These are phyloP conservation scores for Pangasius krempfi DNA, from an alignment of 2,797 vertebrate species.

Conservation along the genomic window DNA sequence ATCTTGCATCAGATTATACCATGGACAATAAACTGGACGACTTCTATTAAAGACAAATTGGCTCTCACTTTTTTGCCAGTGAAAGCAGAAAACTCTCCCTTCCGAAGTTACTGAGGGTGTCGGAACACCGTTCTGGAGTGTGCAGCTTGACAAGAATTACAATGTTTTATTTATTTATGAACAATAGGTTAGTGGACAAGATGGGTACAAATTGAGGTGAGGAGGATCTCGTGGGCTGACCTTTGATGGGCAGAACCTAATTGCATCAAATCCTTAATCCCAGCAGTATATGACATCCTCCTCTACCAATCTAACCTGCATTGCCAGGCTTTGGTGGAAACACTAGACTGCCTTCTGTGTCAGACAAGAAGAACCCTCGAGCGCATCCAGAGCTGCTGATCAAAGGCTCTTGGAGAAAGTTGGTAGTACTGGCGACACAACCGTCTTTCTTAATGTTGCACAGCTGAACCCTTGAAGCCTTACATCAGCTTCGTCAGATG, in stretches of 20 bases:
- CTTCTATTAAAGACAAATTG: background rate
- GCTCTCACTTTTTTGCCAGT: background rate
- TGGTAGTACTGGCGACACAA: background rate
- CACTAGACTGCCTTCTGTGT: background rate
- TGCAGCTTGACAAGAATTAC: background rate
- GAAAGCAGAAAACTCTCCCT: background rate
- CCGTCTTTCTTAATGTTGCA: background rate
- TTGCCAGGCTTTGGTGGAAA: background rate
- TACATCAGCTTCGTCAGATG: background rate
- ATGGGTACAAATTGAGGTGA: no score
- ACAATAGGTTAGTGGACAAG: no score
- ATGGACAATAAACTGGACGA: background rate
- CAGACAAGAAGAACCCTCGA: background rate
- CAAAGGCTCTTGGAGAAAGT: background rate
- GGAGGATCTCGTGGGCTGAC: background rate
- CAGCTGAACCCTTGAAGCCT: background rate
- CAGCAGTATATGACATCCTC: background rate
- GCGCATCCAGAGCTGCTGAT: background rate
- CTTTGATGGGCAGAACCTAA: background rate
- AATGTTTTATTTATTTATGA: background rate
- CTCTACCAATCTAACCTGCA: background rate
- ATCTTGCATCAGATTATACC: background rate
- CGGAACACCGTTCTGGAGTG: background rate
- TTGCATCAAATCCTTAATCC: background rate
- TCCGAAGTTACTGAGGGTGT: no score